Evolutionary conservation across 2,888 invertebrate species (phyloP).

Genomic region (Phortica okadai): DNA sequence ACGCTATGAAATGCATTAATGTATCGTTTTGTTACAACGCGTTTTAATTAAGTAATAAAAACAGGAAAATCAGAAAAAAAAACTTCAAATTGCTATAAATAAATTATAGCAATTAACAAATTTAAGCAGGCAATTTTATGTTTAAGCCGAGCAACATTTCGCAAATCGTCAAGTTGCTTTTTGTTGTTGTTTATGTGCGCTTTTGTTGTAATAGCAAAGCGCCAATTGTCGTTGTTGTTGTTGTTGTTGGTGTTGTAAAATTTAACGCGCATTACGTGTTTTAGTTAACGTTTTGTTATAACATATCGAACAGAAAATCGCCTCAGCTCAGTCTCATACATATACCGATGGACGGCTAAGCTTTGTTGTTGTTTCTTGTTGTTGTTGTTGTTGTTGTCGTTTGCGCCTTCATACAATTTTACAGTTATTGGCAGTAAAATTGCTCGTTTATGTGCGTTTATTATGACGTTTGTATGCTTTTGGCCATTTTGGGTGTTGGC

Average conservation of each 20-base stretch:
- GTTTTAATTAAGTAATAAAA: constrained; percentile 28
- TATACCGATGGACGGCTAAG: not conserved
- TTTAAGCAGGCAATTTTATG: not conserved
- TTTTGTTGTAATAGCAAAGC: not conserved
- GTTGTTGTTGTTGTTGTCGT: too few species aligned
- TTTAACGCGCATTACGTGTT: constrained; percentile 25
- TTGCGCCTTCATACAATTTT: constrained; percentile 22
- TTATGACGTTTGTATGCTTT: constrained; percentile 18
- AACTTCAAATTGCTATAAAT: constrained; percentile 10
- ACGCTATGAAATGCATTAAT: constrained; percentile 8
- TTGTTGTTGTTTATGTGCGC: not conserved
- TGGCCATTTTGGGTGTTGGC: constrained; percentile 2
- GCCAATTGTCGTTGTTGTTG: not conserved
- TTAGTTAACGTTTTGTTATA: constrained; percentile 7
- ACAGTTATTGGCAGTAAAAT: constrained; percentile 33
- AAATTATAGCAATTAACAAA: constrained; percentile 11
- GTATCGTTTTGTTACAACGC: not conserved
- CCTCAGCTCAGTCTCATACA: too few species aligned
- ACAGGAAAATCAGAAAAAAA: not conserved
- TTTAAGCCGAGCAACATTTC: not conserved
- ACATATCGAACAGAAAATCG: not conserved
- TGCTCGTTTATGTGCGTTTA: constrained; percentile 29
- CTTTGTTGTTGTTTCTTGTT: not conserved
- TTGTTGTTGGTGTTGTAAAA: constrained; percentile 10
- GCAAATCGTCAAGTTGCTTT: not conserved